These are phyloP conservation scores for Onthophagus sagittarius DNA, from an alignment of 2,888 invertebrate genomes.

Conservation along the genomic window DNA sequence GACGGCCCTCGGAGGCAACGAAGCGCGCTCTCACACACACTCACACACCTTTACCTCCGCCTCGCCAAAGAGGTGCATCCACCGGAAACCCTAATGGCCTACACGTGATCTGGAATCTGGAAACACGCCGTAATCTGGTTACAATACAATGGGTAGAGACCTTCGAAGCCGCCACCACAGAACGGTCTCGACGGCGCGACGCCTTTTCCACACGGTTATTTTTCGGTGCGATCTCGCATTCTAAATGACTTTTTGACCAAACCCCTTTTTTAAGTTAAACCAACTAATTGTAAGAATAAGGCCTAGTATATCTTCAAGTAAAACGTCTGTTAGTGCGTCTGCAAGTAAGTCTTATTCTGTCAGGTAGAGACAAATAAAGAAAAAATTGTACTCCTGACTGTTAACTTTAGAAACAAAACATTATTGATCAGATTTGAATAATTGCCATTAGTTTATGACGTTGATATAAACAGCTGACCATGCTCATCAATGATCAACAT, in stretches of 20 bases:
- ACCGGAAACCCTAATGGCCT: conserved; percentile 49
- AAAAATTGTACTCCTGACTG: too few species aligned
- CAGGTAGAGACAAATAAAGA: too few species aligned
- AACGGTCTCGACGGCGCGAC: not conserved
- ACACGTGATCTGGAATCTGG: conserved; percentile 49
- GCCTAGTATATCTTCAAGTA: too few species aligned
- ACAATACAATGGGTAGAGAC: conserved; percentile 41
- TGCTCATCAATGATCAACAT: too few species aligned
- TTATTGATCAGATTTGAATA: too few species aligned
- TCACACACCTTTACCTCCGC: conserved; percentile 28
- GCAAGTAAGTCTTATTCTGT: too few species aligned
- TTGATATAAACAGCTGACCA: too few species aligned
- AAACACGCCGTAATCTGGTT: conserved; percentile 43
- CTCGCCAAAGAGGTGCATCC: conserved; percentile 32
- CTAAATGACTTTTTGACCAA: not conserved
- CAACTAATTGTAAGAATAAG: too few species aligned
- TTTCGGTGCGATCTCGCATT: not conserved
- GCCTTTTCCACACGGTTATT: not conserved
- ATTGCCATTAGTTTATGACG: too few species aligned
- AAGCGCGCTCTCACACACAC: conserved; percentile 27
- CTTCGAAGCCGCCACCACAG: not conserved
- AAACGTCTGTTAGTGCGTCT: too few species aligned
- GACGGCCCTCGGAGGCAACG: not conserved
- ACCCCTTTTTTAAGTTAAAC: not conserved
- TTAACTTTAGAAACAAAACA: too few species aligned